Conservation (phyloP, 53 echinoderm and acorn worm genomes). For the Arbacia lixula region DNA sequence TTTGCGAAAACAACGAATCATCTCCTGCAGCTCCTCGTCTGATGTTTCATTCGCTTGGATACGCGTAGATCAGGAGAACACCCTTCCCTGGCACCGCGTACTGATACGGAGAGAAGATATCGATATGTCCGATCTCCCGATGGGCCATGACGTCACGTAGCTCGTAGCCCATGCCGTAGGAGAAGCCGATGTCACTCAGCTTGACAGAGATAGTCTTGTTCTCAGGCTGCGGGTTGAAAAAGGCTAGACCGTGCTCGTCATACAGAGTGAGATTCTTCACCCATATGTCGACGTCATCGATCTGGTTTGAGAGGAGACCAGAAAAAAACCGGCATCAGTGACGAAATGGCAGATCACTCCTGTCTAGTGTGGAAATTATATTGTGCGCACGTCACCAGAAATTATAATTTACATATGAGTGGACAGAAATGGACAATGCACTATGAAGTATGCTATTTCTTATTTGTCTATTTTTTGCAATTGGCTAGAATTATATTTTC, state of each 20-base stretch:
- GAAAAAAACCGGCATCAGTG: no score
- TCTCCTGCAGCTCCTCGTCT: no score
- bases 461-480: no score
- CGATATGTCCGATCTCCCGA: conserved; percentile 69
- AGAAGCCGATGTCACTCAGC: conserved; percentile 75
- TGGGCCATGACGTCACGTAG: conserved; percentile 72
- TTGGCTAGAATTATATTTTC: no score
- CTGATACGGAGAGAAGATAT: conserved; percentile 47
- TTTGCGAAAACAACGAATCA: no score
- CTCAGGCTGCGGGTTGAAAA: conserved; percentile 61
- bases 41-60: conserved; percentile 79
- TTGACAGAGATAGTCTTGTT: conserved; percentile 66
- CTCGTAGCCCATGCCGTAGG: conserved; percentile 69
- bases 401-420: no score
- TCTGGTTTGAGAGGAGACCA: no score
- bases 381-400: no score
- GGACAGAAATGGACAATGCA: no score
- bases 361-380: no score
- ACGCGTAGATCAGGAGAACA: conserved; percentile 73
- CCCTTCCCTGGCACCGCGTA: conserved; percentile 74
- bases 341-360: no score
- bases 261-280: conserved; percentile 49
- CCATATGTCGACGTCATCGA: conserved; percentile 73
- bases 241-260: conserved; percentile 70
- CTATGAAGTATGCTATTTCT: no score